These are phyloP conservation scores for Mus spicilegus DNA, from an alignment of 2,113 vertebrate species.

Conservation along the genomic window DNA sequence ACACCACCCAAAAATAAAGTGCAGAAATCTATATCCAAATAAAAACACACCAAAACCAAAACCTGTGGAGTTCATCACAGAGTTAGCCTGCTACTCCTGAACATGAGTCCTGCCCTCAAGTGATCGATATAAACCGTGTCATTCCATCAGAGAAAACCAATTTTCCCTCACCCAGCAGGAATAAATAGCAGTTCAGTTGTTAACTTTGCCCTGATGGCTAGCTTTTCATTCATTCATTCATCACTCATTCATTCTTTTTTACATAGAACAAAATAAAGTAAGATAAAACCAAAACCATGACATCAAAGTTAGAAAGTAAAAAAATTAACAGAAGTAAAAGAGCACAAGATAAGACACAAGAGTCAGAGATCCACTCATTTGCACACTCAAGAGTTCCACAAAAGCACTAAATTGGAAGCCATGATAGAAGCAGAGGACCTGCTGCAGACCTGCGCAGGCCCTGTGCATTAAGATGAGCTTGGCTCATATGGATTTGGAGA, in stretches of 20 bases:
- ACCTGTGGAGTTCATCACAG: too few relatives aligned
- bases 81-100: neutral
- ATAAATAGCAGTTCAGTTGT: neutral
- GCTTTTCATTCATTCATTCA: neutral
- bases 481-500: neutral
- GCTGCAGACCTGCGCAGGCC: neutral
- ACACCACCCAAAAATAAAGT: neutral
- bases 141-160: neutral
- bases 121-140: too few relatives aligned
- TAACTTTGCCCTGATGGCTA: neutral
- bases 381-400: neutral
- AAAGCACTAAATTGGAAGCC: neutral
- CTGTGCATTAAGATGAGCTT: neutral
- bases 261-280: neutral
- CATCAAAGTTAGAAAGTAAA: neutral
- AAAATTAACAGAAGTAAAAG: neutral
- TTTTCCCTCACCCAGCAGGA: neutral
- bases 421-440: neutral
- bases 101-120: neutral
- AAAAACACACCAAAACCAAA: neutral
- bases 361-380: neutral
- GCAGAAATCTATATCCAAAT: neutral
- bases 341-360: neutral
- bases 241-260: neutral
- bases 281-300: neutral